Conservation (phyloP, 2,113 vertebrate genomes). For the Pseudorasbora parva region DNA sequence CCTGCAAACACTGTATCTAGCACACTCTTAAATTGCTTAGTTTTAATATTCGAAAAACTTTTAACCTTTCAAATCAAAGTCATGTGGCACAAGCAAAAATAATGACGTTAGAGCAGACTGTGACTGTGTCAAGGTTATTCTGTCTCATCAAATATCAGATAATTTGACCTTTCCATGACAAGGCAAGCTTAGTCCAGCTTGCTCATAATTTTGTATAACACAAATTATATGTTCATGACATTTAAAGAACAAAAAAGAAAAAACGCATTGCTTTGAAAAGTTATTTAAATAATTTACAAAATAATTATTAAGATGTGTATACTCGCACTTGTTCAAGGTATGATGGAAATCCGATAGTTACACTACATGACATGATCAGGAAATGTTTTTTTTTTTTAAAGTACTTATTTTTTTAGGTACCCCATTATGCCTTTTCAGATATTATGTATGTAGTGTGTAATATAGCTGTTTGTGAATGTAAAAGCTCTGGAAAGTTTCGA, state of each 20-base stretch:
- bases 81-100: background rate
- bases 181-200: background rate
- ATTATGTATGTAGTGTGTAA: too few species aligned
- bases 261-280: too few species aligned
- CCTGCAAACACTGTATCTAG: background rate
- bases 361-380: background rate
- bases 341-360: background rate
- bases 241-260: background rate
- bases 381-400: background rate
- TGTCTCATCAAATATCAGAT: background rate
- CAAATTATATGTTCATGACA: background rate
- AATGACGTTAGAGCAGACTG: background rate
- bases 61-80: background rate
- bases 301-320: background rate
- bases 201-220: background rate
- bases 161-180: too few species aligned
- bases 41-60: background rate
- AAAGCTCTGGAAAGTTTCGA: too few species aligned
- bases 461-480: too few species aligned
- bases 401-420: too few species aligned
- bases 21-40: background rate
- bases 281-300: too few species aligned
- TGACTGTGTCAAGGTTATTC: background rate
- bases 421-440: too few species aligned
- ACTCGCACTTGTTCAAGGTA: background rate